Evolutionary conservation across 2,888 invertebrate genomes (phyloP).

Genomic region (Calliopum simillimum): DNA sequence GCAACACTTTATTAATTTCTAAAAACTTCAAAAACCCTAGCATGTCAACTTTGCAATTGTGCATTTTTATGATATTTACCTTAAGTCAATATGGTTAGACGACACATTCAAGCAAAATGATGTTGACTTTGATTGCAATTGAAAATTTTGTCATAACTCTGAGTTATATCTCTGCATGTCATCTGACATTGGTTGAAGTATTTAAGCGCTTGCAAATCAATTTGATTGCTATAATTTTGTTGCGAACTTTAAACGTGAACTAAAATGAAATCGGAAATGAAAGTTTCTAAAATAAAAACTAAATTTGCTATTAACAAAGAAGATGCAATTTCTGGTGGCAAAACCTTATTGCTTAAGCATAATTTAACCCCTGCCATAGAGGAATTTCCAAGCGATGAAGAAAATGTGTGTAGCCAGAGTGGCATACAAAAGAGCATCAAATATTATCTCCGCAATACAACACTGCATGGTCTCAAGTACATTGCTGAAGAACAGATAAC

Average conservation of each 20-base stretch:
- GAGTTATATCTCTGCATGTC: constrained; percentile 34
- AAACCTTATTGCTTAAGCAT: not conserved
- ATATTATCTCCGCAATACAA: constrained; percentile 76
- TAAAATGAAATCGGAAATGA: constrained; percentile 46
- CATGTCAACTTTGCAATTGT: constrained; percentile 45
- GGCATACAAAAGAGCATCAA: constrained; percentile 66
- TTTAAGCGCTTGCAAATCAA: constrained; percentile 29
- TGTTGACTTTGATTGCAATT: constrained; percentile 51
- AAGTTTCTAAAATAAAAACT: constrained; percentile 20
- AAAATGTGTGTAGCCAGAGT: constrained; percentile 50
- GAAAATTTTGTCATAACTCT: constrained; percentile 40
- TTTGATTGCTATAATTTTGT: constrained; percentile 40
- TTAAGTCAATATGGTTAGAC: constrained; percentile 57
- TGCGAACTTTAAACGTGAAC: not conserved
- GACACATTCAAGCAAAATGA: no score
- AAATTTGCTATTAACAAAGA: constrained; percentile 13
- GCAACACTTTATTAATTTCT: not conserved
- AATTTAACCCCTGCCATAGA: not conserved
- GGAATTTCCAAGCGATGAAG: constrained; percentile 38
- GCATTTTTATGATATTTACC: constrained; percentile 48
- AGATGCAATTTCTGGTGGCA: not conserved
- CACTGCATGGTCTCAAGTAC: constrained; percentile 82
- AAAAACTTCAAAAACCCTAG: constrained; percentile 31
- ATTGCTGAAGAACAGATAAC: constrained; percentile 70
- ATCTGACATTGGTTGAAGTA: constrained; percentile 25